Conservation (phyloP, 2,888 invertebrate species). For the Athripsodes cinereus region DNA sequence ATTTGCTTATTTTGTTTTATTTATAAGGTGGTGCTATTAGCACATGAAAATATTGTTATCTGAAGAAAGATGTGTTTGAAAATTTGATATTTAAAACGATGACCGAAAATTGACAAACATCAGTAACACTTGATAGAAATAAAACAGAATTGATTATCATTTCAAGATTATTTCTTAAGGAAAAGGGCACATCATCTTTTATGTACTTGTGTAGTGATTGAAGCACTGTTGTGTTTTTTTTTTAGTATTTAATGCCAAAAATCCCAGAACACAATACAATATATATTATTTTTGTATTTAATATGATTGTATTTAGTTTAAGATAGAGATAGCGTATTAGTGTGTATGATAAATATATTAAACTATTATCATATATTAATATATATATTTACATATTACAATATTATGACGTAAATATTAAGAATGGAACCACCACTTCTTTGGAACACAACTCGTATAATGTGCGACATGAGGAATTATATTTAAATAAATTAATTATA, state of each 20-base stretch:
- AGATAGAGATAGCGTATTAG: not conserved
- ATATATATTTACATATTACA: not conserved
- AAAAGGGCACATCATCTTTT: no score
- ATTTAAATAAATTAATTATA: slow-evolving; percentile 26
- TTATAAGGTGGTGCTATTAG: no score
- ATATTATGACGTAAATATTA: no score
- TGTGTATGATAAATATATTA: not conserved
- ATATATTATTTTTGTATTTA: slow-evolving; percentile 5
- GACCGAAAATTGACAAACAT: no score
- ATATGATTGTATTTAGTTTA: not conserved
- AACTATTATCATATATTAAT: not conserved
- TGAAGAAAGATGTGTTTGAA: no score
- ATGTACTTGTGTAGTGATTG: no score
- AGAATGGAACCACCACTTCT: slow-evolving; percentile 19
- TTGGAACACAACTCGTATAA: slow-evolving; percentile 10
- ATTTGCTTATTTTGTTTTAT: no score
- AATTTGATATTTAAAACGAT: no score
- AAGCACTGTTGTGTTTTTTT: not conserved
- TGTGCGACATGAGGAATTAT: slow-evolving; percentile 27
- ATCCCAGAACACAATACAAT: not conserved
- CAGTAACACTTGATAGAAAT: no score
- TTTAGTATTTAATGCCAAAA: not conserved
- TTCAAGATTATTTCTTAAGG: no score
- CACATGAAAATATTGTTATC: no score
- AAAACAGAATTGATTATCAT: no score